Evolutionary conservation across 2,113 vertebrate species (phyloP).

Genomic region (Gorsachius goisagi): DNA sequence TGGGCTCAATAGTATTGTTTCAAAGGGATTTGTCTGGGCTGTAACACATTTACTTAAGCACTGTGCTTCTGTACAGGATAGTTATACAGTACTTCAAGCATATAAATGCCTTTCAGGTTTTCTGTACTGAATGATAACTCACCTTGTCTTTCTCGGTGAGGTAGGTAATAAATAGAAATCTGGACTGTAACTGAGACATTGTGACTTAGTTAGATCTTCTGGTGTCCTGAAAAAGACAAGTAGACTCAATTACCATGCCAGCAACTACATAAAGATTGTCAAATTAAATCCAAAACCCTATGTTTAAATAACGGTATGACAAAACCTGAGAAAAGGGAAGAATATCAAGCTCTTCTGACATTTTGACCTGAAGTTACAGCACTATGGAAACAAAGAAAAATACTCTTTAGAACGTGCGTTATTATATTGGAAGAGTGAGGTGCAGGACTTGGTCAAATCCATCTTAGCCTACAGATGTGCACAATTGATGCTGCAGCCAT

Average conservation of each 20-base stretch:
- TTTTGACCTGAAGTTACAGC: slow-evolving; percentile 6
- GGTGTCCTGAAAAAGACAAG: slow-evolving; percentile 88
- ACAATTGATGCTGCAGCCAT: background rate
- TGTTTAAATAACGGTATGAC: slow-evolving; percentile 41
- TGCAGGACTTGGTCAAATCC: background rate
- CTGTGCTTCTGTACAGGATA: background rate
- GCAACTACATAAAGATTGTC: slow-evolving; percentile 78
- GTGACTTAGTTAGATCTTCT: slow-evolving; percentile 89
- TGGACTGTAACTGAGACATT: slow-evolving; percentile 74
- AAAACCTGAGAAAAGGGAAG: slow-evolving; percentile 36
- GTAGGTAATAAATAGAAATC: slow-evolving; percentile 85
- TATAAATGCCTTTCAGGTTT: slow-evolving; percentile 72
- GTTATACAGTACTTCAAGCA: slow-evolving; percentile 59
- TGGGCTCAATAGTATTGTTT: background rate
- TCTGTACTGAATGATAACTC: slow-evolving; percentile 85
- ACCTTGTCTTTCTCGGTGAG: slow-evolving; percentile 84
- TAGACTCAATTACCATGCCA: slow-evolving; percentile 84
- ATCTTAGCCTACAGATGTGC: background rate
- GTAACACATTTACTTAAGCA: slow-evolving; percentile 12
- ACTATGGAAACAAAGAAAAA: background rate
- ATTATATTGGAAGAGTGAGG: background rate
- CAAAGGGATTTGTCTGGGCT: slow-evolving; percentile 7
- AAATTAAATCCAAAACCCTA: slow-evolving; percentile 67
- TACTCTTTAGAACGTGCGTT: background rate
- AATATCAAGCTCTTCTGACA: slow-evolving; percentile 34